Conservation (phyloP, 2,797 vertebrate genomes). For the Bovichtus variegatus region DNA sequence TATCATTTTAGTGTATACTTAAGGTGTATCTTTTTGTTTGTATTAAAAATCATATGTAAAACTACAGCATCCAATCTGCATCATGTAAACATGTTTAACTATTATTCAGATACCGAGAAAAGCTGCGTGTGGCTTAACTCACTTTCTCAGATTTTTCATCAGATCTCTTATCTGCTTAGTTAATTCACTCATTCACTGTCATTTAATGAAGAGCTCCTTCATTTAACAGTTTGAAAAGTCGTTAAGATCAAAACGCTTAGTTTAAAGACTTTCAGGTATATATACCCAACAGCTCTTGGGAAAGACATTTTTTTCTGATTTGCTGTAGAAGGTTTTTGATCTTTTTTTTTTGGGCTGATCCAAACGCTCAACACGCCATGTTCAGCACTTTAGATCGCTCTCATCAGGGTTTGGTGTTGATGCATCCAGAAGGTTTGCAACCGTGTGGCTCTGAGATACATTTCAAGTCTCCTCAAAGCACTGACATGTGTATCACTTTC, state of each 20-base stretch:
- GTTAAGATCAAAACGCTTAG: neutral
- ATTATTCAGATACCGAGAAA: neutral
- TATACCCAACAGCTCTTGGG: neutral
- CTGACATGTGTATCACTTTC: neutral
- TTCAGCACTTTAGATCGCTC: too few relatives aligned
- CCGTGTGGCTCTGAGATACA: neutral
- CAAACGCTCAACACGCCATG: neutral
- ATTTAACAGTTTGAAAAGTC: constrained; percentile 3
- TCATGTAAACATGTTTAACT: neutral
- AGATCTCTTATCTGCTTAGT: neutral
- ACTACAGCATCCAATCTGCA: neutral
- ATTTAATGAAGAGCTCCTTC: neutral
- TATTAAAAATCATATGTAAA: neutral
- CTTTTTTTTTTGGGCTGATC: neutral
- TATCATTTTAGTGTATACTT: neutral
- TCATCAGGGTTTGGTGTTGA: neutral
- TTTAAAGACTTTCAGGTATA: neutral
- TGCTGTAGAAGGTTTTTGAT: neutral
- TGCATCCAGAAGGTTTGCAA: neutral
- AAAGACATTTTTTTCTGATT: neutral
- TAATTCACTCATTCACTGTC: neutral
- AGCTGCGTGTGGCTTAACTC: neutral
- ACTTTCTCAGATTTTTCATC: neutral
- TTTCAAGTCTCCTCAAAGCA: constrained; percentile 8
- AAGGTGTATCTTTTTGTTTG: neutral